phyloP scores from a whole-genome alignment of 2,888 invertebrate genomes.

The Eremobia ochroleuca region DNA sequence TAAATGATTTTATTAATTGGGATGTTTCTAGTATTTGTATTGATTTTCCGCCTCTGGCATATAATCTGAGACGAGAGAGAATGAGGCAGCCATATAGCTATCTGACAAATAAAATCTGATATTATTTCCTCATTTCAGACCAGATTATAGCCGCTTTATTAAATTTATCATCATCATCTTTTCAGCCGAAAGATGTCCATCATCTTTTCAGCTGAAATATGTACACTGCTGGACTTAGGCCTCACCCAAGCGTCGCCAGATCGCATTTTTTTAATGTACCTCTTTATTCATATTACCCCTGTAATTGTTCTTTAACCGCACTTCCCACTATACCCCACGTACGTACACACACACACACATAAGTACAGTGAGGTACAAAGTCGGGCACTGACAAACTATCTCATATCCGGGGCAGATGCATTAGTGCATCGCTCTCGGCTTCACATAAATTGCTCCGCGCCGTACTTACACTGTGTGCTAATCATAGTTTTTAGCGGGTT shows the following conservation, averaged over 20 bases:
- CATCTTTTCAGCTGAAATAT: background rate
- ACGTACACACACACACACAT: background rate
- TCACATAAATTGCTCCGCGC: conserved; percentile 70
- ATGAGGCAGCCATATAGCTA: background rate
- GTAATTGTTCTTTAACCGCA: conserved; percentile 1
- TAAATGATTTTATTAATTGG: conserved; percentile 25
- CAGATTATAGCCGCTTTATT: background rate
- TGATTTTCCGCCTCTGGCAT: background rate
- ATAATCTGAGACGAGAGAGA: background rate
- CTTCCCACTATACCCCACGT: background rate
- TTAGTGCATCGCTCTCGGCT: conserved; percentile 77
- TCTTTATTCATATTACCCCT: background rate
- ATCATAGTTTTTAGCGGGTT: conserved; percentile 56
- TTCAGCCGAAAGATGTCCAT: background rate
- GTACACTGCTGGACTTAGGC: background rate
- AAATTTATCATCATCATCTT: background rate
- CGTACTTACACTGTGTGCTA: conserved; percentile 54
- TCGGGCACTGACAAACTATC: conserved; percentile 77
- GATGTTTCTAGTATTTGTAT: background rate
- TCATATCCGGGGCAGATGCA: conserved; percentile 78
- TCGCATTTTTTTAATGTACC: background rate
- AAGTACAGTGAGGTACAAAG: conserved; percentile 53
- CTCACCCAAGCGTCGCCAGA: background rate
- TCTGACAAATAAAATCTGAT: background rate
- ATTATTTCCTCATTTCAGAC: background rate